Evolutionary conservation across 1,140 invertebrate genomes (phyloP).

Genomic region (Dendrolimus punctatus): DNA sequence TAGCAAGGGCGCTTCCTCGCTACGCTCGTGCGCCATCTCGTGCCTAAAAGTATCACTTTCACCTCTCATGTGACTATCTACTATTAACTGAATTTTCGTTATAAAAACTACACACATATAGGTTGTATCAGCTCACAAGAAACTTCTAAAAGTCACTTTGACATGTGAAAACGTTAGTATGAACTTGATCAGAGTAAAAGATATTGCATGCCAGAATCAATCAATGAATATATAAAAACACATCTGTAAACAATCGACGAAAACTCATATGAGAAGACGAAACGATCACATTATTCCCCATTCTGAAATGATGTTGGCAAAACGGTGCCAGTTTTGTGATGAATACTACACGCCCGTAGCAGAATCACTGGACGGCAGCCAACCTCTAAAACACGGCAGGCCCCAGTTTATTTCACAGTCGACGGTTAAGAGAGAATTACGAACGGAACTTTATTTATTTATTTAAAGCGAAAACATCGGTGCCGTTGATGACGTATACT

Average conservation of each 20-base stretch:
- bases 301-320: background rate
- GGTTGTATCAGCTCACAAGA: too few species aligned
- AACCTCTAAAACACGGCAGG: constrained; percentile 36
- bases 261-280: background rate
- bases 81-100: too few species aligned
- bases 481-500: constrained; percentile 13
- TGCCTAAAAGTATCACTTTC: too few species aligned
- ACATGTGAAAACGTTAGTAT: too few species aligned
- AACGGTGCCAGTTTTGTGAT: constrained; percentile 23
- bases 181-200: too few species aligned
- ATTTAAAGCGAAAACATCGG: constrained; percentile 14
- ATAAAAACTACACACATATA: too few species aligned
- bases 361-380: constrained; percentile 35
- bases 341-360: constrained; percentile 18
- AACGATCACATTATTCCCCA: constrained; percentile 15
- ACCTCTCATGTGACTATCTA: too few species aligned
- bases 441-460: constrained; percentile 26
- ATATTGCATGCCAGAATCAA: too few species aligned
- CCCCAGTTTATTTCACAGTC: constrained; percentile 26
- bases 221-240: too few species aligned
- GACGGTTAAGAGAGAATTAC: constrained; percentile 19
- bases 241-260: background rate
- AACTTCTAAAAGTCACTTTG: too few species aligned
- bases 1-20: too few species aligned
- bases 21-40: too few species aligned